Percentiles rank a stretch among this genome's conserved stretches.
Evolutionary conservation across 2,797 vertebrate species (phyloP).

Genomic region (Sebastes hubbsi): DNA sequence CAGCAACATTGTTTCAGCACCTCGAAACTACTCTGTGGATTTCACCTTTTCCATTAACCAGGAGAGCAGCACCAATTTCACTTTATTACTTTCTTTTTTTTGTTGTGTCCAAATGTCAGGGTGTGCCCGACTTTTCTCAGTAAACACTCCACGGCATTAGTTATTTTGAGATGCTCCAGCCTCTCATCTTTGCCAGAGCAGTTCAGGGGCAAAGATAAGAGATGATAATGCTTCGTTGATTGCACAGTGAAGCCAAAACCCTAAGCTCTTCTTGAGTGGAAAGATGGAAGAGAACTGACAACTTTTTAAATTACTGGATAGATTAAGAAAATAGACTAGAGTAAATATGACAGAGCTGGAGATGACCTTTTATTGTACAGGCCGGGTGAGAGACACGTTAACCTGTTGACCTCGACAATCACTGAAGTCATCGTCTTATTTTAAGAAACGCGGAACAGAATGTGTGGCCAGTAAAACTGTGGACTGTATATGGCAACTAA

Average conservation of each 20-base stretch:
- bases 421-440: neutral
- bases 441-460: neutral
- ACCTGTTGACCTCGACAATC: neutral
- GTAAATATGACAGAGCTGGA: neutral
- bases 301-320: conserved; percentile 13
- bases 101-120: conserved; percentile 74
- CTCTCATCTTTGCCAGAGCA: conserved; percentile 51
- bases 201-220: conserved; percentile 49
- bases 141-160: conserved; percentile 44
- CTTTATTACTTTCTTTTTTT: conserved; percentile 53
- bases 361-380: too few species aligned
- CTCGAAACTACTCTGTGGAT: conserved; percentile 26
- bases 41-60: conserved; percentile 67
- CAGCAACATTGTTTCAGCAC: conserved; percentile 23
- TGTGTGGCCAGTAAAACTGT: neutral
- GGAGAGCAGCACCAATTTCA: conserved; percentile 50
- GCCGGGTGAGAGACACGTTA: neutral
- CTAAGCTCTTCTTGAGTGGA: conserved; percentile 19
- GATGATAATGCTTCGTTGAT: conserved; percentile 58
- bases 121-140: conserved; percentile 40
- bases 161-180: conserved; percentile 54
- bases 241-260: conserved; percentile 32
- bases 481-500: neutral
- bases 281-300: conserved; percentile 3
- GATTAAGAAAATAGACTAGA: conserved; percentile 2